Percentiles rank a stretch among this genome's conserved stretches.
Conservation (phyloP, 2,888 invertebrate species). For the Kuschelorhynchus macadamiae region DNA sequence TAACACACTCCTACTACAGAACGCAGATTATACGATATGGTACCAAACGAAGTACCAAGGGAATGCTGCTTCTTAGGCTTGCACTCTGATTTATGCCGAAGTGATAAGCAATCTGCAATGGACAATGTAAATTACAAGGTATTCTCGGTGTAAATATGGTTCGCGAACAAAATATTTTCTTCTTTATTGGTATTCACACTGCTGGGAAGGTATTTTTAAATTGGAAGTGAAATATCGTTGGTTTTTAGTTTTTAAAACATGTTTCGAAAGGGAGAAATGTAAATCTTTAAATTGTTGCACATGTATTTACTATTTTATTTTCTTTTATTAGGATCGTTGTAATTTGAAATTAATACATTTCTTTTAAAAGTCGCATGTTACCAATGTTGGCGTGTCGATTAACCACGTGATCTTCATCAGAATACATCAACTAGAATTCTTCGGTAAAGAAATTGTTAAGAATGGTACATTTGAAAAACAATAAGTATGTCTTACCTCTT, state of each 20-base stretch:
- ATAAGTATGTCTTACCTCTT: no score
- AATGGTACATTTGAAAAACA: no score
- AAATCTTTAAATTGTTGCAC: no score
- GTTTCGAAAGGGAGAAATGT: neutral
- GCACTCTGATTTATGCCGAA: conserved; percentile 65
- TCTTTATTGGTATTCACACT: conserved; percentile 28
- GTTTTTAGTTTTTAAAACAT: neutral
- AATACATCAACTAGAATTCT: no score
- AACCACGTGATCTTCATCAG: no score
- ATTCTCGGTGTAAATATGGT: conserved; percentile 66
- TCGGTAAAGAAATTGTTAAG: no score
- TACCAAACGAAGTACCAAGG: conserved; percentile 20
- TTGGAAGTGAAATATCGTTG: conserved; percentile 23
- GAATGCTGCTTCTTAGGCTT: conserved; percentile 43
- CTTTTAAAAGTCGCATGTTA: no score
- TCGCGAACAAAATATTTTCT: conserved; percentile 44
- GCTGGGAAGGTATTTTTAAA: conserved; percentile 32
- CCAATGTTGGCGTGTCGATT: no score
- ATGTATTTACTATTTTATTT: no score
- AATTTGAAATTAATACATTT: no score
- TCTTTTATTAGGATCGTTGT: no score
- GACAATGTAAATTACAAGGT: conserved; percentile 68
- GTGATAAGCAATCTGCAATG: conserved; percentile 67
- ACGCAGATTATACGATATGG: conserved; percentile 46
- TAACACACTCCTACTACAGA: conserved; percentile 50